Evolutionary conservation across 2,113 vertebrate species (phyloP).

Genomic region (Aleadryas rufinucha): DNA sequence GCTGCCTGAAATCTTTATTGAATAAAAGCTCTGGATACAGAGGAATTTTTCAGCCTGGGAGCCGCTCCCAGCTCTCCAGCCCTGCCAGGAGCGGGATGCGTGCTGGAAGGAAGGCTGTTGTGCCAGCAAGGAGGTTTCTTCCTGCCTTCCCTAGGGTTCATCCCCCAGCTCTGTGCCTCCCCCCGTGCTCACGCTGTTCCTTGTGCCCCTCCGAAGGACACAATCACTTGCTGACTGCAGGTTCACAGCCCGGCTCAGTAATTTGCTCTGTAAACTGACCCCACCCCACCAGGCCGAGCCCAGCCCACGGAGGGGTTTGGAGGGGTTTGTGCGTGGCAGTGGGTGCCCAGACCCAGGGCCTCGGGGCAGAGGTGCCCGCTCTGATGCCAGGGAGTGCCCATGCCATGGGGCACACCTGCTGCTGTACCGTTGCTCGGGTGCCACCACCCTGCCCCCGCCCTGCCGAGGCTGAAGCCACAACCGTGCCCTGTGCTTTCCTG

Average conservation of each 20-base stretch:
- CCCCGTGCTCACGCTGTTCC: neutral
- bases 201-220: neutral
- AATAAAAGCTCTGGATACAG: conserved; percentile 54
- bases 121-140: neutral
- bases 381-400: rapidly evolving
- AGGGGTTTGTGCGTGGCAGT: neutral
- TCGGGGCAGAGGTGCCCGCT: rapidly evolving
- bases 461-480: neutral
- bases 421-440: neutral
- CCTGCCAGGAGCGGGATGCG: neutral
- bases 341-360: rapidly evolving
- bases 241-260: neutral
- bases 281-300: neutral
- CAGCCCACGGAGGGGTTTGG: neutral
- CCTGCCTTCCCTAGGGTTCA: neutral
- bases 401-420: rapidly evolving
- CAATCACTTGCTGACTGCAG: neutral
- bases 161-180: neutral
- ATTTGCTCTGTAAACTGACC: neutral
- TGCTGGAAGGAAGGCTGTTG: neutral
- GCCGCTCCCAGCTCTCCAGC: neutral
- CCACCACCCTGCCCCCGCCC: neutral
- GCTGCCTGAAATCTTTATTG: conserved; percentile 60
- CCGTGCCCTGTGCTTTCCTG: neutral
- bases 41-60: neutral